Evolutionary conservation across 2,113 vertebrate species (phyloP).

Genomic region (Coreoperca whiteheadi): DNA sequence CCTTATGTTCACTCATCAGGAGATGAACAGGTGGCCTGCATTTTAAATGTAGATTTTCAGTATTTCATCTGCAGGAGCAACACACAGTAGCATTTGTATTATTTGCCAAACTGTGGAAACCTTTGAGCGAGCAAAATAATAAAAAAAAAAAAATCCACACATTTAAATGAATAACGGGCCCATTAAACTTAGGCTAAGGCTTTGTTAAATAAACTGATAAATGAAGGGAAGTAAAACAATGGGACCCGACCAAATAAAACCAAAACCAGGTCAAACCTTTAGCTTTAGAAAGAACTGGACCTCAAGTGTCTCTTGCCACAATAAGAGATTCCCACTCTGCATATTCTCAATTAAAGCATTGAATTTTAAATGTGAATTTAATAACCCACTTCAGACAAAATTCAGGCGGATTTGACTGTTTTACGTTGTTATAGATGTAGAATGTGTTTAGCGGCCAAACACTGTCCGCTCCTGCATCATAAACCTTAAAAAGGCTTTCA

Average conservation of each 20-base stretch:
- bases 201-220: not conserved
- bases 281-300: not conserved
- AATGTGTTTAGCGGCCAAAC: not conserved
- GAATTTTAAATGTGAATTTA: not conserved
- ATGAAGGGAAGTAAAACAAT: not conserved
- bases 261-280: not conserved
- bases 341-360: not conserved
- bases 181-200: not conserved
- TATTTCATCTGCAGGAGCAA: not conserved
- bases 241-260: not conserved
- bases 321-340: not conserved
- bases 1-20: not conserved
- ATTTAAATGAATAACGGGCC: not conserved
- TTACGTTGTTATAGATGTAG: not conserved
- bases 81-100: not conserved
- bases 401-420: not conserved
- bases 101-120: not conserved
- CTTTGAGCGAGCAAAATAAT: not conserved
- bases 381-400: not conserved
- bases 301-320: not conserved
- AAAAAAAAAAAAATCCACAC: not conserved
- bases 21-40: not conserved
- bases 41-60: not conserved
- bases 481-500: not conserved
- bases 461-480: not conserved